Percentiles rank a stretch among this genome's conserved stretches.
These are phyloP conservation scores for Uromys caudimaculatus DNA, from an alignment of 2,797 vertebrate species.

Conservation along the genomic window DNA sequence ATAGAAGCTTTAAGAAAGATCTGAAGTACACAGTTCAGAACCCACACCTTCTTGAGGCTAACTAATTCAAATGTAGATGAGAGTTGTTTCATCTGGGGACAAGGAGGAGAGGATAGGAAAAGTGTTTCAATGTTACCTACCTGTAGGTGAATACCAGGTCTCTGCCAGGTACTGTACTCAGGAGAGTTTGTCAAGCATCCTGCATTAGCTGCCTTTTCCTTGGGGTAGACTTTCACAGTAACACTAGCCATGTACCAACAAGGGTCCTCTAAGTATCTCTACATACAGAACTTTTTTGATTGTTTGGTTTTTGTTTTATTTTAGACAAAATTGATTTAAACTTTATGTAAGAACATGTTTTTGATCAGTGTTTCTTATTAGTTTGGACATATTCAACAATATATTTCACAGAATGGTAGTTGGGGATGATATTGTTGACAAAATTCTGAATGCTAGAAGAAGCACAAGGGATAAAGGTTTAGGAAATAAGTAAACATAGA, in stretches of 20 bases:
- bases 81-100: neutral
- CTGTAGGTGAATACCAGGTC: neutral
- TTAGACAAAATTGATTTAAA: neutral
- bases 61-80: neutral
- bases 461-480: neutral
- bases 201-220: constrained; percentile 16
- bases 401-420: neutral
- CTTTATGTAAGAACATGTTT: neutral
- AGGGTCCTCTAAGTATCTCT: neutral
- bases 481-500: constrained; percentile 14
- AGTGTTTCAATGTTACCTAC: neutral
- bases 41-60: neutral
- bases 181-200: neutral
- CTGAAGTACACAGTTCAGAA: neutral
- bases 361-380: neutral
- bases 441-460: neutral
- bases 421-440: neutral
- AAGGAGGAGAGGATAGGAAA: neutral
- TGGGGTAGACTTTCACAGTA: neutral
- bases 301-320: too few species aligned
- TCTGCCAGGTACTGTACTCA: constrained; percentile 12
- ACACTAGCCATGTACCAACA: neutral
- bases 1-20: neutral
- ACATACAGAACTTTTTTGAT: neutral
- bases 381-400: neutral